phyloP scores from a whole-genome alignment of 2,797 vertebrate species.

The Sus cebifrons region DNA sequence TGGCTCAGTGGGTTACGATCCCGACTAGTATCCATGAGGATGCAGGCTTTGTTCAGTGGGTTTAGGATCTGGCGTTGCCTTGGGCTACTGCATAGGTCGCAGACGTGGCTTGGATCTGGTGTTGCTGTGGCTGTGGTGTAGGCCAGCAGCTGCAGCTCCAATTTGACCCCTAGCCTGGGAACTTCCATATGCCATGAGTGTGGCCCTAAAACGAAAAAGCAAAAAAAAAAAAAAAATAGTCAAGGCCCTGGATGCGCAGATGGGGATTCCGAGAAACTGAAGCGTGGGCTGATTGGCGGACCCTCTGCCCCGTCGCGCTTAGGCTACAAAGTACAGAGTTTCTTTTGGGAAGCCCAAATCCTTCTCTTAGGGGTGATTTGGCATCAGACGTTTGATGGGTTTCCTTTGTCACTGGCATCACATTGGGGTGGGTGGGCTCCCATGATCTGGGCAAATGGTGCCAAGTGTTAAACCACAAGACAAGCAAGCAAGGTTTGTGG shows the following conservation, averaged over 20 bases:
- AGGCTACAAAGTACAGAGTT: neutral
- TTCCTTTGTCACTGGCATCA: neutral
- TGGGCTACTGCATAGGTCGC: no score
- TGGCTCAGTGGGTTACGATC: no score
- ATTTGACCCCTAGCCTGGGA: no score
- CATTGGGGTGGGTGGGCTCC: neutral
- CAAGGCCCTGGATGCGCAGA: neutral
- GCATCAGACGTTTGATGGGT: neutral
- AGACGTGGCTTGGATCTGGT: no score
- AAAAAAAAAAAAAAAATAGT: neutral
- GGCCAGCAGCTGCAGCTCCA: no score
- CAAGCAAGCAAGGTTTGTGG: neutral
- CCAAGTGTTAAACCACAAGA: no score
- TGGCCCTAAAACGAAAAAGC: no score
- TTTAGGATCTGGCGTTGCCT: no score
- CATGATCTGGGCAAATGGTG: accelerated
- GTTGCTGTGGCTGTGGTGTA: no score
- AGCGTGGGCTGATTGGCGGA: neutral
- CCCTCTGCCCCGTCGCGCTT: neutral
- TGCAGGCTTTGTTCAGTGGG: no score
- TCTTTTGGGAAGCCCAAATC: neutral
- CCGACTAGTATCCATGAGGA: no score
- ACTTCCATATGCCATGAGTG: no score
- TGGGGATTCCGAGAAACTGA: neutral
- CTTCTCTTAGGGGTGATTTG: neutral